Base-by-base conservation (phyloP, 2,113 vertebrate species). In the Larimichthys polyactis region DNA sequence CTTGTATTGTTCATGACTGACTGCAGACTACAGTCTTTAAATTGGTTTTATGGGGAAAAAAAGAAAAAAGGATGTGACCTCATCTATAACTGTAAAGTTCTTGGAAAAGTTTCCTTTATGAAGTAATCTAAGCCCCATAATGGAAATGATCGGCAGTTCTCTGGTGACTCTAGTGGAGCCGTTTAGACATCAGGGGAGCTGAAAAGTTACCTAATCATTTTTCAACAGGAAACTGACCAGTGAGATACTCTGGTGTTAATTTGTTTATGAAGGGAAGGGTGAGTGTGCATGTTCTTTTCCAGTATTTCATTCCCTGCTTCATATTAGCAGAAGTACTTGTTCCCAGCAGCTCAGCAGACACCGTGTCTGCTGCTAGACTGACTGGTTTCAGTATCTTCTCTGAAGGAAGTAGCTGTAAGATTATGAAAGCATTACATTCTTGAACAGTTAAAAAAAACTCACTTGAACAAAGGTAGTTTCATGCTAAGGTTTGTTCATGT, bases 51-150 rank as follows among this genome's bases (percentile, higher is more conserved):
- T 82, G 22, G 49, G 63, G 14, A 44, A 44, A 57, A 67, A 2
- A 29, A 29, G 29, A 32, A 32, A 40, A 29, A 59, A 85, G 74
- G 79, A 83, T 59, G 65, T 73, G 84, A 87, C 67, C 74, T 85
- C 59, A 75, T 49, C 0, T 67, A 2, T 77, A 59, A 71, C 78
- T 63, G 57, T 66, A 60, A 78, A 77, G 72, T 44, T 75, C 65
- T 59, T 57, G 77, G 79, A 81, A 81, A 87, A 62, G 82, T 83
- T 91, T 59, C 83, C 57, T 81, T 75, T 67, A 66, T 85, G 82
- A 82, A 72, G 86, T 15, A 83, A 78, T 16, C 51, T 55, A 67
- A 72, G 43, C 44, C 49, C 49, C 22, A 14, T 83, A 27, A 71
- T 77, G 10, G 71, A 81, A 81, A 71, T 16, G 51, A 22, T 79